These are phyloP conservation scores for Telenomus remus DNA, from an alignment of 1,140 invertebrate genomes.

Conservation along the genomic window DNA sequence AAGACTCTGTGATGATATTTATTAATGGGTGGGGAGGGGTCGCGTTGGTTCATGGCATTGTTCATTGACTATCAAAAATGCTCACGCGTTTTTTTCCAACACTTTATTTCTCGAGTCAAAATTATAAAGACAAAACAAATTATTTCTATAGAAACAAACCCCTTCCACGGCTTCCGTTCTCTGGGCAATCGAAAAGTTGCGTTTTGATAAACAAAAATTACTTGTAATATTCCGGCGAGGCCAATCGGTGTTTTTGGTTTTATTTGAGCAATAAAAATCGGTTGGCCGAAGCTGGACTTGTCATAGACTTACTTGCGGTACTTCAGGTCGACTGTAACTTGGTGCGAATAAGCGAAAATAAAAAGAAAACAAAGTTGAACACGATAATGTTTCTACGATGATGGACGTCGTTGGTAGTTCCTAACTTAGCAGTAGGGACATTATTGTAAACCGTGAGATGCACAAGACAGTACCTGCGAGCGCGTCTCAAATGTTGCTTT, in stretches of 20 bases:
- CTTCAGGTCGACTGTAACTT: constrained; percentile 60
- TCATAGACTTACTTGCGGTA: constrained; percentile 58
- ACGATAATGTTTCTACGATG: constrained; percentile 42
- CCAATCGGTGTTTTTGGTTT: constrained; percentile 61
- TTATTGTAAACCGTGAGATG: constrained; percentile 47
- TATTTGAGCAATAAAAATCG: constrained; percentile 44
- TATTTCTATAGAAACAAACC: constrained; percentile 14
- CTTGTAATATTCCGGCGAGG: constrained; percentile 65
- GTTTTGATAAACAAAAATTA: constrained; percentile 48
- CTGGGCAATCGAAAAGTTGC: constrained; percentile 61
- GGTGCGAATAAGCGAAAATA: constrained; percentile 33
- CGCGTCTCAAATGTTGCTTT: constrained; percentile 10
- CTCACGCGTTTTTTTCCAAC: constrained; percentile 21
- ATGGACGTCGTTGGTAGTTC: constrained; percentile 60
- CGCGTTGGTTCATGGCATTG: constrained; percentile 36
- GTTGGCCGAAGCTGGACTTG: constrained; percentile 39
- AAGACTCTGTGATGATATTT: constrained; percentile 70
- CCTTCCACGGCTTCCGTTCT: constrained; percentile 67
- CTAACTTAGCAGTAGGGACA: constrained; percentile 65
- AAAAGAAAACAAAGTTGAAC: too few species aligned
- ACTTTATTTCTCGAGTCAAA: constrained; percentile 10
- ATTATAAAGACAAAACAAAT: neutral
- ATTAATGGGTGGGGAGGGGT: constrained; percentile 25
- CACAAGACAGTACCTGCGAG: constrained; percentile 58
- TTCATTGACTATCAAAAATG: constrained; percentile 41